phyloP scores from a whole-genome alignment of 2,113 vertebrate species.

The Python bivittatus region DNA sequence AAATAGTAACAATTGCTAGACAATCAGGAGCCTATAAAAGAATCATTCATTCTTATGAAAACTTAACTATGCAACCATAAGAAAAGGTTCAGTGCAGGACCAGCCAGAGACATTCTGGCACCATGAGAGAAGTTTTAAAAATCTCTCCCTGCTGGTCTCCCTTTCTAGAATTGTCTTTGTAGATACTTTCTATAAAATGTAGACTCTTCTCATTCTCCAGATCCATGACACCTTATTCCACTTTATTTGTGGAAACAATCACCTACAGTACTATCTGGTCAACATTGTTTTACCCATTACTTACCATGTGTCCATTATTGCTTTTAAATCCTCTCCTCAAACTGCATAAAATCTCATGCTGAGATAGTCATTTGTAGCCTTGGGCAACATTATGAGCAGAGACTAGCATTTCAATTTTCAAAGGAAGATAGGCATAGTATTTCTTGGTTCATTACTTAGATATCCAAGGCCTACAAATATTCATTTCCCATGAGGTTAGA shows the following conservation, averaged over 20 bases:
- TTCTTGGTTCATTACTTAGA: neutral
- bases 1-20: conserved; percentile 1
- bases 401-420: neutral
- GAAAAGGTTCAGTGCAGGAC: neutral
- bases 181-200: neutral
- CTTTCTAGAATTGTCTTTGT: neutral
- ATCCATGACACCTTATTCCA: neutral
- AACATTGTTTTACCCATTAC: neutral
- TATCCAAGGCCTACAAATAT: neutral
- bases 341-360: neutral
- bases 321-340: neutral
- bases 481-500: neutral
- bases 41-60: neutral
- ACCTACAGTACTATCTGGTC: neutral
- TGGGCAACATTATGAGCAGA: neutral
- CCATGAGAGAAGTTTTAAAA: neutral
- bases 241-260: neutral
- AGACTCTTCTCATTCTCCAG: neutral
- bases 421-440: neutral
- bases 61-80: neutral
- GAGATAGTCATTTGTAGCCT: neutral
- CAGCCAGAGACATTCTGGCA: neutral
- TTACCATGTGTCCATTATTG: neutral
- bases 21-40: neutral
- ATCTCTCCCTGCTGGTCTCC: neutral